Evolutionary conservation across 2,888 invertebrate genomes (phyloP).

Genomic region (Aplocera efformata): DNA sequence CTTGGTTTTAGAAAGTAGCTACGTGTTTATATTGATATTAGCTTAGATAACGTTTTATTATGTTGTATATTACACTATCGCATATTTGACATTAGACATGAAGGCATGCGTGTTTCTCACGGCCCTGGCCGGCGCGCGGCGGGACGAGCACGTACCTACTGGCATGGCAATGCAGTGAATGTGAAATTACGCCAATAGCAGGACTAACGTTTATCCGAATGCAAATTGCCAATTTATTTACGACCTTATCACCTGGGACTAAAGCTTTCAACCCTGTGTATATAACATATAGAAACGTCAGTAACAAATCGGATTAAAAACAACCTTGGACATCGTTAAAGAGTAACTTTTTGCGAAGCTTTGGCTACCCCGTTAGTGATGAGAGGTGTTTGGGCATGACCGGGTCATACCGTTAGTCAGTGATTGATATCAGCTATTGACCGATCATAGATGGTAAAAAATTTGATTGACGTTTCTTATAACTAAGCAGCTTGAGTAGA

Average conservation of each 20-base stretch:
- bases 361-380: constrained; percentile 13
- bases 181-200: constrained; percentile 57
- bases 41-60: constrained; percentile 8
- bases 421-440: constrained; percentile 18
- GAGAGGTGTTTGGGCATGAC: constrained; percentile 30
- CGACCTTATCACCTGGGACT: constrained; percentile 24
- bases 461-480: neutral
- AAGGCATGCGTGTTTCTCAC: constrained; percentile 63
- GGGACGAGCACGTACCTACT: constrained; percentile 52
- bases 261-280: constrained; percentile 1
- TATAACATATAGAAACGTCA: constrained; percentile 12
- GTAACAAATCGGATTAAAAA: constrained; percentile 23
- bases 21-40: constrained; percentile 8
- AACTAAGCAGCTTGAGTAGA: too few relatives aligned
- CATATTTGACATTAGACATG: constrained; percentile 43
- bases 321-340: constrained; percentile 23
- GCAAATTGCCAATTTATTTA: constrained; percentile 21
- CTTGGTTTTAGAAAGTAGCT: constrained; percentile 1
- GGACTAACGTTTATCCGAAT: constrained; percentile 34
- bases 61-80: constrained; percentile 20
- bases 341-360: constrained; percentile 26
- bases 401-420: constrained; percentile 21
- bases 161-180: constrained; percentile 47
- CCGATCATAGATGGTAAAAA: constrained; percentile 5
- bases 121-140: constrained; percentile 41